These are phyloP conservation scores for Sebastes alutus DNA, from an alignment of 2,797 vertebrate species.

Conservation along the genomic window DNA sequence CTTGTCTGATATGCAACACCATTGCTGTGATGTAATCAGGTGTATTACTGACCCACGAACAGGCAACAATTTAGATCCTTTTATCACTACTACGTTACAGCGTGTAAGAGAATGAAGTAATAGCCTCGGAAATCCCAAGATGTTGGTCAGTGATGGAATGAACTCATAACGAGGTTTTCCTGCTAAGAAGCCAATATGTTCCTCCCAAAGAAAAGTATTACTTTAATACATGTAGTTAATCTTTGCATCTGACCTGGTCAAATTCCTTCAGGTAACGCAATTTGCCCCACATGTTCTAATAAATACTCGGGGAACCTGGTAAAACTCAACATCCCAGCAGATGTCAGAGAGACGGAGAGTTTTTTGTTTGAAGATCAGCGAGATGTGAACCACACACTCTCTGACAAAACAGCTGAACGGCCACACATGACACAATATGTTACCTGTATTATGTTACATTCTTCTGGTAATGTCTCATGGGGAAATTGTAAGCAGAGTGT, in stretches of 20 bases:
- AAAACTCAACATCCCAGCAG: slow-evolving; percentile 62
- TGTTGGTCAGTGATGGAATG: slow-evolving; percentile 54
- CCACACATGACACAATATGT: slow-evolving; percentile 42
- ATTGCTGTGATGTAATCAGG: slow-evolving; percentile 1
- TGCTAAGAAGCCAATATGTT: slow-evolving; percentile 43
- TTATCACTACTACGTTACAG: slow-evolving; percentile 20
- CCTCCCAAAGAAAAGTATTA: slow-evolving; percentile 43
- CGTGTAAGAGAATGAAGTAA: slow-evolving; percentile 8
- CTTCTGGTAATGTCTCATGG: slow-evolving; percentile 6
- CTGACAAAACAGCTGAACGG: slow-evolving; percentile 44
- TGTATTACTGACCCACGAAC: slow-evolving; percentile 1
- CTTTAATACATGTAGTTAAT: slow-evolving; percentile 65
- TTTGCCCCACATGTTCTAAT: slow-evolving; percentile 68
- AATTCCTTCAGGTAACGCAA: slow-evolving; percentile 77
- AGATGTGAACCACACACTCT: slow-evolving; percentile 52
- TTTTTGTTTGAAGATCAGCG: slow-evolving; percentile 58
- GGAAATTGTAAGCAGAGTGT: slow-evolving; percentile 13
- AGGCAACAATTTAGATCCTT: slow-evolving; percentile 19
- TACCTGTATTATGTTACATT: slow-evolving; percentile 34
- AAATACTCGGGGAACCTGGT: slow-evolving; percentile 60
- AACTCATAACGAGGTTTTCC: slow-evolving; percentile 57
- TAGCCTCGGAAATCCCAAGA: slow-evolving; percentile 45
- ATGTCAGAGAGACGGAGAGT: slow-evolving; percentile 52
- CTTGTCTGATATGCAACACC: background rate
- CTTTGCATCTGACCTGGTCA: slow-evolving; percentile 77